These are phyloP conservation scores for Rhimphoctona megacephalus DNA, from an alignment of 2,888 invertebrate species.

Conservation along the genomic window DNA sequence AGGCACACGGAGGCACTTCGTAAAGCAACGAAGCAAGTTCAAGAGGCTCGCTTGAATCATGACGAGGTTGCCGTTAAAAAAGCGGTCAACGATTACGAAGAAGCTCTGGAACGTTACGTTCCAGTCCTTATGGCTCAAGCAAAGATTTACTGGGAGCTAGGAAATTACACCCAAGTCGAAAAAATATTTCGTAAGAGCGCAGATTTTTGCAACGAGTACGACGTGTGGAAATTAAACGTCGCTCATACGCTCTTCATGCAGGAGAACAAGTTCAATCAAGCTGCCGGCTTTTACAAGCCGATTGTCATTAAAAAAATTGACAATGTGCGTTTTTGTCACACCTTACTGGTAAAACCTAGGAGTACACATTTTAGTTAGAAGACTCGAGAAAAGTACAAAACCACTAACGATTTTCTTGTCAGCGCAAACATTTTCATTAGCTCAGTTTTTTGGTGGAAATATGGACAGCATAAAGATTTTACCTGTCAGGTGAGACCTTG, in stretches of 20 bases:
- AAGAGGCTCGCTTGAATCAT: conserved; percentile 95
- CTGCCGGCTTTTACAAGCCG: conserved; percentile 98
- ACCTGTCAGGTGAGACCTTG: too few relatives aligned
- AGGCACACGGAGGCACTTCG: conserved; percentile 95
- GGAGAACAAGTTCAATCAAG: conserved; percentile 99
- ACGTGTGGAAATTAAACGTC: conserved; percentile 98
- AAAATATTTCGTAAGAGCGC: conserved; percentile 98
- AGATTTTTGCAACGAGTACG: conserved; percentile 99
- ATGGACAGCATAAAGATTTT: too few relatives aligned
- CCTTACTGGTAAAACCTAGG: too few relatives aligned
- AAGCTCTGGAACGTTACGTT: conserved; percentile 95
- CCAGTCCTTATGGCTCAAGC: conserved; percentile 99
- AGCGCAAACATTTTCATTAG: too few relatives aligned
- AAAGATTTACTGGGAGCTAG: conserved; percentile 99
- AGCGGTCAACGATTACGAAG: conserved; percentile 96
- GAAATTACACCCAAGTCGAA: conserved; percentile 98
- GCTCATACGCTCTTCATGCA: conserved; percentile 99
- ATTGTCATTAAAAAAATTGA: conserved; percentile 98
- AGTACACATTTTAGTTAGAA: not conserved
- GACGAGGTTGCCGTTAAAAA: conserved; percentile 96
- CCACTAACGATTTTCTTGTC: not conserved
- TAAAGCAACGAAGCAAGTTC: conserved; percentile 96
- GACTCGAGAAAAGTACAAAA: not conserved
- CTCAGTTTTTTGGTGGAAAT: not conserved
- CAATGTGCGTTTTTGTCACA: conserved; percentile 86